Conservation (phyloP, 2,113 vertebrate species). For the Oenanthe oenanthe region DNA sequence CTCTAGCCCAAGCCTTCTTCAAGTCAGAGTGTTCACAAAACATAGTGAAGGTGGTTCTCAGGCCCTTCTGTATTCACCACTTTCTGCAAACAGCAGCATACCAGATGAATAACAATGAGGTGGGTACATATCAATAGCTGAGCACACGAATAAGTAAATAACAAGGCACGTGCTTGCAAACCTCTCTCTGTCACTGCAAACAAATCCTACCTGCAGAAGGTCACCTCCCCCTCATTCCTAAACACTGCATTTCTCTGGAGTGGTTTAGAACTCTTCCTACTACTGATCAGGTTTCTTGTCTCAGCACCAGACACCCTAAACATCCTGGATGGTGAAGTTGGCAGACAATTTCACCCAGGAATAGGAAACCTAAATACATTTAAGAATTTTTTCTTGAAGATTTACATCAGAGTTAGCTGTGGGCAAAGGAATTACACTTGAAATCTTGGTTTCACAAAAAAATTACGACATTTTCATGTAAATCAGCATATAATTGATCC, state of each 20-base stretch:
- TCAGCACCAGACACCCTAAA: neutral
- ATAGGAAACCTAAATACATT: neutral
- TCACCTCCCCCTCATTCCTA: neutral
- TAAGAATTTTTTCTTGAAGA: neutral
- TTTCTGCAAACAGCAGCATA: neutral
- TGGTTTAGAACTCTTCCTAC: neutral
- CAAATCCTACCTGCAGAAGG: neutral
- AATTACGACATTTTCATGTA: slow-evolving; percentile 53
- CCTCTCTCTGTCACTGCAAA: neutral
- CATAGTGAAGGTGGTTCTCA: neutral
- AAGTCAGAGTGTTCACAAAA: neutral
- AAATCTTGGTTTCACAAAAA: slow-evolving; percentile 30
- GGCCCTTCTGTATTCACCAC: neutral
- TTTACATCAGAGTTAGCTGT: neutral
- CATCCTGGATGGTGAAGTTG: neutral
- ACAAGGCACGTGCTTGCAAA: neutral
- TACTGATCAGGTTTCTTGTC: neutral
- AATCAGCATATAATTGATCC: slow-evolving; percentile 48
- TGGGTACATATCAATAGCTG: neutral
- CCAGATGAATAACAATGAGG: neutral
- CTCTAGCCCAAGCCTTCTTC: neutral
- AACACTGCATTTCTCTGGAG: neutral
- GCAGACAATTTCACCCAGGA: neutral
- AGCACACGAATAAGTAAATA: neutral
- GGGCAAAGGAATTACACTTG: neutral